Evolutionary conservation across 2,797 vertebrate genomes (phyloP).

Genomic region (Hydrophis major): DNA sequence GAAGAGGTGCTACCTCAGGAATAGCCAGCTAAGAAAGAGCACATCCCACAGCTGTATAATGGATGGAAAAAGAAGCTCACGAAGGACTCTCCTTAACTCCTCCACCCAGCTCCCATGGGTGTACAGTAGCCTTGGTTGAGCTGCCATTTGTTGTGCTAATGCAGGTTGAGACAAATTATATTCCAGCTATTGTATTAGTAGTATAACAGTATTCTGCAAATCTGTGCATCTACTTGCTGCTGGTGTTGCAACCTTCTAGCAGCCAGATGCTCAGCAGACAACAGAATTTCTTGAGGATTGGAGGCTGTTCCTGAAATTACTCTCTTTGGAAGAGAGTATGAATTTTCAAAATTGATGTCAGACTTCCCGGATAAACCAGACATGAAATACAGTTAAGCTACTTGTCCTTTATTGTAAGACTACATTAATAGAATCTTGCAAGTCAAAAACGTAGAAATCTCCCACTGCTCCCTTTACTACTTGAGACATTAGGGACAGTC

Average conservation of each 20-base stretch:
- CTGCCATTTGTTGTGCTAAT: neutral
- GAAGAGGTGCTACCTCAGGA: neutral
- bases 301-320: neutral
- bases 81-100: neutral
- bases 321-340: neutral
- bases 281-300: neutral
- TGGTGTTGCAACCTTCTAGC: neutral
- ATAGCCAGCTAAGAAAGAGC: neutral
- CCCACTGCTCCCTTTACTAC: neutral
- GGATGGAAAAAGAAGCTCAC: neutral
- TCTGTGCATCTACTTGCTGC: neutral
- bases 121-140: neutral
- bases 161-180: neutral
- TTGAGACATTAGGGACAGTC: neutral
- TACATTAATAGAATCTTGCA: neutral
- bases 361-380: neutral
- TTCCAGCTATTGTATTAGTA: neutral
- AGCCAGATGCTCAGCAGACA: neutral
- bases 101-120: neutral
- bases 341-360: neutral
- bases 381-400: neutral
- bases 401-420: neutral
- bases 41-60: neutral
- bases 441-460: neutral
- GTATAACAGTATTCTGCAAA: neutral